A percentile compares a stretch with the other conserved stretches of the same genome.
Evolutionary conservation across 2,797 vertebrate species (phyloP).

Genomic region (Mycteria americana): DNA sequence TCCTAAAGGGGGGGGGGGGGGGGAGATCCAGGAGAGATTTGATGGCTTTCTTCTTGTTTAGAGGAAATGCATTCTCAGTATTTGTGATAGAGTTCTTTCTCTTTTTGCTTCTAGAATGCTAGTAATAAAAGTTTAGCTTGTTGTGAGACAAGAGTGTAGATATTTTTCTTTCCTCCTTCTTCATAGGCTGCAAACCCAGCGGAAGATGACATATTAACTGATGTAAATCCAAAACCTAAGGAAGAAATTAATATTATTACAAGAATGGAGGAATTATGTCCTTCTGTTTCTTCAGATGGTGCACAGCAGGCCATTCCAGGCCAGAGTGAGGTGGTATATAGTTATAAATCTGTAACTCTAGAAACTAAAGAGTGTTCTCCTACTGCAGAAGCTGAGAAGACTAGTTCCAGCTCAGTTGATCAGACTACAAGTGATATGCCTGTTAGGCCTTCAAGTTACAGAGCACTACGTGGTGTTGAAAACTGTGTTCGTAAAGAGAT

Average conservation of each 20-base stretch:
- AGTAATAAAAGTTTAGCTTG: background rate
- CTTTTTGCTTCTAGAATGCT: background rate
- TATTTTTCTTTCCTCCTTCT: background rate
- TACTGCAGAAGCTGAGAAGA: constrained; percentile 32
- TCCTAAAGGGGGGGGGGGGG: background rate
- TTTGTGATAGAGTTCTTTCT: background rate
- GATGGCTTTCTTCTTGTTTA: background rate
- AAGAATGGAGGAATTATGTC: background rate
- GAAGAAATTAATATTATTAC: background rate
- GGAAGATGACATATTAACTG: background rate
- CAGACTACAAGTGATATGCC: background rate
- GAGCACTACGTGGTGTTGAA: constrained; percentile 80
- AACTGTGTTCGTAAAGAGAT: constrained; percentile 73
- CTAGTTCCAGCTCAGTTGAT: background rate
- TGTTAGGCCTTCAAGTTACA: constrained; percentile 79
- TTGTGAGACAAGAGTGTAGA: background rate
- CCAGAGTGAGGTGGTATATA: background rate
- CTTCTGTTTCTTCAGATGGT: constrained; percentile 10
- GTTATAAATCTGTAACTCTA: background rate
- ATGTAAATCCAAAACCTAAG: constrained; percentile 13
- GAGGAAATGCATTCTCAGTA: background rate
- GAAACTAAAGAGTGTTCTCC: constrained; percentile 35
- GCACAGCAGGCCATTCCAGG: constrained; percentile 45
- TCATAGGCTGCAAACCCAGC: constrained; percentile 45
- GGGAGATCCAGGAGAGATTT: background rate